Base-by-base conservation (phyloP, 2,113 vertebrate species). In the Aix galericulata region DNA sequence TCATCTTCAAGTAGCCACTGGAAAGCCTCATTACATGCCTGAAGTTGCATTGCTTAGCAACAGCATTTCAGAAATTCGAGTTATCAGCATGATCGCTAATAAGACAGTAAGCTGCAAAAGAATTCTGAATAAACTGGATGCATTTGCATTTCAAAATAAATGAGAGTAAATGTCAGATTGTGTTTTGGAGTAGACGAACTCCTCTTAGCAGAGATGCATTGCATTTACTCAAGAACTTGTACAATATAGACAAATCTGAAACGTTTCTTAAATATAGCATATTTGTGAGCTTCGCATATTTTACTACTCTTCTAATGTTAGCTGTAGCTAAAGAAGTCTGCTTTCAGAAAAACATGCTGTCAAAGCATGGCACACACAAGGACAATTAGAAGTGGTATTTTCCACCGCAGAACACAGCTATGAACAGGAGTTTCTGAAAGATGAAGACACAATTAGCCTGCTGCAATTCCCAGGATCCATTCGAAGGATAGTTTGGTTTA, bases 11-110 rank as follows among this genome's bases (percentile, higher is more conserved):
- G 96, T 97, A 94, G 96, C 94, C 96, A 94, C 56, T 89, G 68
- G 92, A 97, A 97, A 96, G 92, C 87, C 95, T 97, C 95, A 94
- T 97, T 97, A 96, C 95, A 97, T 96, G 96, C 96, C 96, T 97
- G 95, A 97, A 97, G 96, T 95, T 97, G 91, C 82, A 97, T 89
- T 96, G 91, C 96, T 97, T 97, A 97, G 95, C 96, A 98, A 97
- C 90, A 96, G 77, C 78, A 91, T 97, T 97, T 97, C 78, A 98
- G 93, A 97, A 97, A 95, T 95, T 91, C 96, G 75, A 95, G 81
- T 96, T 96, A 97, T 96, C 94, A 97, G 85, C 90, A 62, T 92
- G 88, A 97, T 97, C 96, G 88, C 89, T 95, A 96, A 97, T 97
- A 97, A 97, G 93, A 97, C 23, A 82, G 96, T 91, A 95, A 97